Percentiles rank a stretch among this genome's conserved stretches.
These are phyloP conservation scores for Cyprinodon brontotheroides DNA, from an alignment of 2,113 vertebrate species.

Conservation along the genomic window DNA sequence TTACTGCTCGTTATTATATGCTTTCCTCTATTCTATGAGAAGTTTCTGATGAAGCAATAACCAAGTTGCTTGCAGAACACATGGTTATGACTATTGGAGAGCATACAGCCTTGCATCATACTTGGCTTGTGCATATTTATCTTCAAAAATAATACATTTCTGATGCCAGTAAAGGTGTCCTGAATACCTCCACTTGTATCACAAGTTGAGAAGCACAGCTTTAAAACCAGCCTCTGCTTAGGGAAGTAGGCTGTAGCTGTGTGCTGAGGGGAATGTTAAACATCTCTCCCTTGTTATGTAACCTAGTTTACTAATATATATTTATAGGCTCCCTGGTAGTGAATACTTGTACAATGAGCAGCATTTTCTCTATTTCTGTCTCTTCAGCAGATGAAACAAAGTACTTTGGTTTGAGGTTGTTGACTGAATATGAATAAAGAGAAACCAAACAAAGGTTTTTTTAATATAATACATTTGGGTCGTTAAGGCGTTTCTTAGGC, in stretches of 20 bases:
- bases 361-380: not conserved
- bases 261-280: conserved; percentile 42
- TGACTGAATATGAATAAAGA: not conserved
- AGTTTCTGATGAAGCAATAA: too few species aligned
- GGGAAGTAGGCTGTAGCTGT: conserved; percentile 1
- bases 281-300: conserved; percentile 52
- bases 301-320: conserved; percentile 26
- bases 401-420: not conserved
- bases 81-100: too few species aligned
- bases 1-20: too few species aligned
- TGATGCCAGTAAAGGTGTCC: too few species aligned
- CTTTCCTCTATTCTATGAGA: too few species aligned
- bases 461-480: not conserved
- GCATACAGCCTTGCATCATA: too few species aligned
- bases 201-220: too few species aligned
- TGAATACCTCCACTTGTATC: too few species aligned
- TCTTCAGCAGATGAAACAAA: not conserved
- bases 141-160: too few species aligned
- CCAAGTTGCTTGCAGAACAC: too few species aligned
- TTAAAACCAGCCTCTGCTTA: conserved; percentile 17
- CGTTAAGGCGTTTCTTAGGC: not conserved
- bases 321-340: conserved; percentile 5
- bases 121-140: too few species aligned
- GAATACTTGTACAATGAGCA: not conserved
- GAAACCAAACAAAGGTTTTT: not conserved